Evolutionary conservation across 2,113 vertebrate species (phyloP).

Genomic region (Dermatemys mawii): DNA sequence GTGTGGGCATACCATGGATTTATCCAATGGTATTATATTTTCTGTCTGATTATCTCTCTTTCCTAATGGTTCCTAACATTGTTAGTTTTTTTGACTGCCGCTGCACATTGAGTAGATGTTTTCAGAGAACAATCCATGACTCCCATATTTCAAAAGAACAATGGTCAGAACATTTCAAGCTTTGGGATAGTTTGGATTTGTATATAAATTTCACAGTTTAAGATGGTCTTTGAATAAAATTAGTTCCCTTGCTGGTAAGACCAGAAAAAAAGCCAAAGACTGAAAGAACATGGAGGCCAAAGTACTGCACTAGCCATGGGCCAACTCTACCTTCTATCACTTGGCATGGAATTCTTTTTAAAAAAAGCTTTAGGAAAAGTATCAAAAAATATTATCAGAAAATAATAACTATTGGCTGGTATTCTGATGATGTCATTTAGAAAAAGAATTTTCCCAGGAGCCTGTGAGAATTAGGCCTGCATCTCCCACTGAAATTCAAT

Average conservation of each 20-base stretch:
- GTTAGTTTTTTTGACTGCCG: too few relatives aligned
- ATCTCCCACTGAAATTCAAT: not conserved
- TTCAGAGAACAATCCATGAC: too few relatives aligned
- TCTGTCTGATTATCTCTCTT: too few relatives aligned
- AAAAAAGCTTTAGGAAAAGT: not conserved
- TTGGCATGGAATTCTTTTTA: not conserved
- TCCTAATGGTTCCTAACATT: too few relatives aligned
- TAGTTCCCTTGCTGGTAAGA: not conserved
- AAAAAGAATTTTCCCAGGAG: not conserved
- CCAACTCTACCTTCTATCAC: not conserved
- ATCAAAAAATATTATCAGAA: not conserved
- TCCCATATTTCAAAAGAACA: not conserved
- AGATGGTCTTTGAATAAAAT: not conserved
- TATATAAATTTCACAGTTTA: not conserved
- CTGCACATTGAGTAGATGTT: too few relatives aligned
- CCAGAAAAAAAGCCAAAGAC: not conserved
- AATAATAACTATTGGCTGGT: not conserved
- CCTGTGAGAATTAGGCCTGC: not conserved
- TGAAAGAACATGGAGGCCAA: not conserved
- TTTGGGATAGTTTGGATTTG: not conserved
- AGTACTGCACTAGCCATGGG: not conserved
- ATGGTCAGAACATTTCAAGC: slow-evolving; percentile 35
- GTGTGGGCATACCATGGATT: too few relatives aligned
- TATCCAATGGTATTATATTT: too few relatives aligned
- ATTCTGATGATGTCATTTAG: too few relatives aligned